Evolutionary conservation across 2,888 invertebrate genomes (phyloP), one percentile per base, ranked within the genome.

Genomic region (Acanthoscelides obtectus): DNA sequence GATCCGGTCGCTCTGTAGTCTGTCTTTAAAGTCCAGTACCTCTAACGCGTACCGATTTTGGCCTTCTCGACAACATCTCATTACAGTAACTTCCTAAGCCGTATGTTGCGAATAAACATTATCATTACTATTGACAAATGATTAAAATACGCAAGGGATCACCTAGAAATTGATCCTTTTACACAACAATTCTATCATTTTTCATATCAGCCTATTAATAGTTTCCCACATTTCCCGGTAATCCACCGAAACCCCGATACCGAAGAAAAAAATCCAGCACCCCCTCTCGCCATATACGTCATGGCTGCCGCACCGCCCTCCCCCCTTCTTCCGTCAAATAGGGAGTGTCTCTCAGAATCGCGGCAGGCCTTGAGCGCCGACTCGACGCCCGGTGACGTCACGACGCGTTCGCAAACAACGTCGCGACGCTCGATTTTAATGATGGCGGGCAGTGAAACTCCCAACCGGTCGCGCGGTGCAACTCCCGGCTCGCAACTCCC

Each of bases 381-480:
- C 84, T 83, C 84, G 79, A 75, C 83, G 80, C 80, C 83, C 75
- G 81, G 82, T 86, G 86, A 85, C 86, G 86, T 85, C 86, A 86
- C 84, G 66, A 72, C 73, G 79, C 81, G 82, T 83, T 85, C 84
- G 85, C 85, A 85, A 84, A 84, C 84, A 20, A 72, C 74, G 79
- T 81, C 82, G 84, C 85, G 84, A 85, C 85, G 85, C 84, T 84
- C 84, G 84, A 84, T 86, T 84, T 86, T 85, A 85, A 86, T 86
- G 84, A 86, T 87, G 86, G 86, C 86, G 86, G 78, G 79, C 81
- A 83, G 83, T 83, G 83, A 83, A 82, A 83, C 83, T 82, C 83
- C 17, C 45, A 45, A 45, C 45, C 45, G 45, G 45, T 17, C 45
- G 45, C 45, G 45, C 17, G 45, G 3, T 45, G 45, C 45, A 12